phyloP scores from a whole-genome alignment of 2,888 invertebrate genomes.

The Yponomeuta sedellus region DNA sequence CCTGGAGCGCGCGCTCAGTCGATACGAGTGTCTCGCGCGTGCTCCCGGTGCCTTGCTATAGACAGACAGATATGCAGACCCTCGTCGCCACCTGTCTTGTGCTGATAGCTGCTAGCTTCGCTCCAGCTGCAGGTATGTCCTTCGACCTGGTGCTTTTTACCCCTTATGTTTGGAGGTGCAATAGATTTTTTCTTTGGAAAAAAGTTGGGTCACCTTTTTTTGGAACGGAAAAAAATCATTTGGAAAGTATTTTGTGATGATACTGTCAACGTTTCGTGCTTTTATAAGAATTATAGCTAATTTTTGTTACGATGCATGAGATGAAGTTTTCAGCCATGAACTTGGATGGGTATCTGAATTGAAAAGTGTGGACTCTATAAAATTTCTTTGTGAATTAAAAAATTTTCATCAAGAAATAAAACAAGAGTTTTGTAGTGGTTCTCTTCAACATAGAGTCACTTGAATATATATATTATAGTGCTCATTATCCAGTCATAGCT shows the following conservation, averaged over 20 bases:
- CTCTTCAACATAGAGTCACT: no score
- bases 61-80: slow-evolving; percentile 56
- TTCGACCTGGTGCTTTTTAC: background rate
- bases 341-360: no score
- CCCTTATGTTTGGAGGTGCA: no score
- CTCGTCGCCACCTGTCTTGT: slow-evolving; percentile 73
- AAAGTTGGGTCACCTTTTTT: background rate
- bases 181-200: background rate
- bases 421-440: no score
- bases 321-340: no score
- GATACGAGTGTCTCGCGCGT: slow-evolving; percentile 71
- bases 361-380: no score
- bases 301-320: no score
- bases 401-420: background rate
- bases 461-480: no score
- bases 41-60: slow-evolving; percentile 51
- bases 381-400: no score
- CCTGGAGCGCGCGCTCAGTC: slow-evolving; percentile 72
- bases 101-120: slow-evolving; percentile 69
- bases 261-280: background rate
- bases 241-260: background rate
- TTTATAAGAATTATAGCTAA: no score
- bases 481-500: background rate
- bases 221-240: background rate
- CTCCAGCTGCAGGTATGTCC: slow-evolving; percentile 74